Percentiles rank a stretch among this genome's conserved stretches.
Conservation (phyloP, 2,113 vertebrate species). For the Neomonachus schauinslandi region DNA sequence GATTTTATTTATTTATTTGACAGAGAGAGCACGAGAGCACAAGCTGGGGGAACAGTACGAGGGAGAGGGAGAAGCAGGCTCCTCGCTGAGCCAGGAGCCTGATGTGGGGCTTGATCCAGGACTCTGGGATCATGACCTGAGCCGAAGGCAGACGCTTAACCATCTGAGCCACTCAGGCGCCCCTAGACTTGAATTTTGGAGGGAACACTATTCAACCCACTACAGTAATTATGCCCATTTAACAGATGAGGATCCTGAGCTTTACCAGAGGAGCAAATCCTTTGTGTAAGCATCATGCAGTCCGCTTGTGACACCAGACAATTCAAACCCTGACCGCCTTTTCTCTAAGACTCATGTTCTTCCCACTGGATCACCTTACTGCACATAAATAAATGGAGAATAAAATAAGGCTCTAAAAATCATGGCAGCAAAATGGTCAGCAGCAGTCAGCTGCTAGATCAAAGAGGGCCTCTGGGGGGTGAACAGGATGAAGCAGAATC, state of each 20-base stretch:
- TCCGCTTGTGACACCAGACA: background rate
- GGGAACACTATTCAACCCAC: background rate
- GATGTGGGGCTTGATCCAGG: no score
- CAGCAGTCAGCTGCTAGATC: background rate
- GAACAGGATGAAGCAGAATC: conserved; percentile 32
- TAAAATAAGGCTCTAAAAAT: background rate
- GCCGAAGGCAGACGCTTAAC: no score
- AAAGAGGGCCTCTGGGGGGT: background rate
- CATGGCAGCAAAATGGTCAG: background rate
- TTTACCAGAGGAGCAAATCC: background rate
- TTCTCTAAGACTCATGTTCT: background rate
- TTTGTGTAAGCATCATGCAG: background rate
- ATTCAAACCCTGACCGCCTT: background rate
- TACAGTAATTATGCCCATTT: background rate
- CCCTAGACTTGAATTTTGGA: background rate
- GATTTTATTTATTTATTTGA: no score
- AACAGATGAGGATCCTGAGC: background rate
- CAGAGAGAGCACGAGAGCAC: no score
- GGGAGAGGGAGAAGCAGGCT: no score
- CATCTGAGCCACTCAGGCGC: no score
- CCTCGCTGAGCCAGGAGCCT: no score
- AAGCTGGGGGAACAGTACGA: no score
- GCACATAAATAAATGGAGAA: background rate
- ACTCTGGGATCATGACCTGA: no score
- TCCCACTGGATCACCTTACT: background rate